Conservation (phyloP, 2,888 invertebrate genomes). For the Alcis repandata region DNA sequence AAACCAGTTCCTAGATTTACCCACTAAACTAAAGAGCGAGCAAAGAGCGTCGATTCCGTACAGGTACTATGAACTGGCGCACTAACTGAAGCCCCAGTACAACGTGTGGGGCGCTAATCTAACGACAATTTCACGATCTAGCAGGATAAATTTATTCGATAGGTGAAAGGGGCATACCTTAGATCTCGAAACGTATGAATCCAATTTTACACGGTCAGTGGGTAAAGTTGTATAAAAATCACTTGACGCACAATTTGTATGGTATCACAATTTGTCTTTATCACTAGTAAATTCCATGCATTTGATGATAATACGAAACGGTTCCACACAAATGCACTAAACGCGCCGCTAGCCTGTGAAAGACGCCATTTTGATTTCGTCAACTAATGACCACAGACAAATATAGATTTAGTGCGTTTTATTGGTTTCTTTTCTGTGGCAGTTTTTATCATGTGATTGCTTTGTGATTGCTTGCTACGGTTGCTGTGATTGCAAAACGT, state of each 20-base stretch:
- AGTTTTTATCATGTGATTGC: slow-evolving; percentile 36
- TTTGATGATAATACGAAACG: slow-evolving; percentile 64
- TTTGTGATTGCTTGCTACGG: neutral
- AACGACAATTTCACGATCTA: slow-evolving; percentile 61
- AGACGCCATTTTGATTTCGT: slow-evolving; percentile 87
- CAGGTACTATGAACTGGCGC: slow-evolving; percentile 32
- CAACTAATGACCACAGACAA: slow-evolving; percentile 80
- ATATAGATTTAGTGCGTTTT: slow-evolving; percentile 33
- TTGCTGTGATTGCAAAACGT: neutral
- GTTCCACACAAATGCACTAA: slow-evolving; percentile 50
- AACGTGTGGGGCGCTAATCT: slow-evolving; percentile 38
- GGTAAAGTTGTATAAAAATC: slow-evolving; percentile 35
- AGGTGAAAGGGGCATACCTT: slow-evolving; percentile 86
- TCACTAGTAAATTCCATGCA: slow-evolving; percentile 70
- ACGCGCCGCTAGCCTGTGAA: slow-evolving; percentile 74
- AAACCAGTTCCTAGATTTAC: slow-evolving; percentile 77
- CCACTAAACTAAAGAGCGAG: slow-evolving; percentile 74
- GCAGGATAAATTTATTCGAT: slow-evolving; percentile 70
- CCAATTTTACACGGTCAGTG: slow-evolving; percentile 42
- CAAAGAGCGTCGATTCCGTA: slow-evolving; percentile 48
- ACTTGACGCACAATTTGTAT: slow-evolving; percentile 45
- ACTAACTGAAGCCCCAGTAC: slow-evolving; percentile 37
- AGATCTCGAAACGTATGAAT: slow-evolving; percentile 49
- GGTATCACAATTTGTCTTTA: slow-evolving; percentile 70
- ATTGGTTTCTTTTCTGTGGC: neutral